These are phyloP conservation scores for Eleginops maclovinus DNA, from an alignment of 2,113 vertebrate species.

Conservation along the genomic window DNA sequence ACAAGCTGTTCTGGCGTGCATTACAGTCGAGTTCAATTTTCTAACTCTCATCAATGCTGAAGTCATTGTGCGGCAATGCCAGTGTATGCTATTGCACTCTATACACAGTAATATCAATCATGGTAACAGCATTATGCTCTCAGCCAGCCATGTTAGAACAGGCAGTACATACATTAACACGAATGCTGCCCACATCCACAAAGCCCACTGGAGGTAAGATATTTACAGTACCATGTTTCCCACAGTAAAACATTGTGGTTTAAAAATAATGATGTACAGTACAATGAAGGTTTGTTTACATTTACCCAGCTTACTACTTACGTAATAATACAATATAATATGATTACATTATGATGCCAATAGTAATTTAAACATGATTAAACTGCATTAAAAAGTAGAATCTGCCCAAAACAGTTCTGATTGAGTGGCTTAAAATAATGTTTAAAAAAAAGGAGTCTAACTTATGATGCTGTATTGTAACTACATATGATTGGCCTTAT, in stretches of 20 bases:
- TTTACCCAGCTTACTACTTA: not conserved
- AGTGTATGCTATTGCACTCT: constrained; percentile 19
- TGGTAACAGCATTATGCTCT: not conserved
- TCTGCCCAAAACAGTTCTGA: not conserved
- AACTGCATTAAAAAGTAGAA: not conserved
- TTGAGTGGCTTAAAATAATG: not conserved
- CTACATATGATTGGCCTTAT: not conserved
- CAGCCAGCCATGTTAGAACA: constrained; percentile 35
- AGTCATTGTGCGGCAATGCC: constrained; percentile 8
- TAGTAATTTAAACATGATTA: too few relatives aligned
- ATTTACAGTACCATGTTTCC: constrained; percentile 5
- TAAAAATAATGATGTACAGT: not conserved
- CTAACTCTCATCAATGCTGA: constrained; percentile 12
- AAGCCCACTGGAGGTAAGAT: not conserved
- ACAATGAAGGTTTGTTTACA: not conserved
- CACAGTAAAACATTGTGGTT: not conserved
- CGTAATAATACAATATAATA: too few relatives aligned
- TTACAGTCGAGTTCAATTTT: constrained; percentile 1
- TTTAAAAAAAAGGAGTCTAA: too few relatives aligned
- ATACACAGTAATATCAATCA: constrained; percentile 30
- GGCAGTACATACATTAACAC: constrained; percentile 14
- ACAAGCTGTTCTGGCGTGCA: not conserved
- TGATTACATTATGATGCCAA: too few relatives aligned
- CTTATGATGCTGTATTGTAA: not conserved
- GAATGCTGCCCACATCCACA: not conserved